These are phyloP conservation scores for Drosophila malerkotliana DNA, from an alignment of 1,140 invertebrate genomes.

Conservation along the genomic window DNA sequence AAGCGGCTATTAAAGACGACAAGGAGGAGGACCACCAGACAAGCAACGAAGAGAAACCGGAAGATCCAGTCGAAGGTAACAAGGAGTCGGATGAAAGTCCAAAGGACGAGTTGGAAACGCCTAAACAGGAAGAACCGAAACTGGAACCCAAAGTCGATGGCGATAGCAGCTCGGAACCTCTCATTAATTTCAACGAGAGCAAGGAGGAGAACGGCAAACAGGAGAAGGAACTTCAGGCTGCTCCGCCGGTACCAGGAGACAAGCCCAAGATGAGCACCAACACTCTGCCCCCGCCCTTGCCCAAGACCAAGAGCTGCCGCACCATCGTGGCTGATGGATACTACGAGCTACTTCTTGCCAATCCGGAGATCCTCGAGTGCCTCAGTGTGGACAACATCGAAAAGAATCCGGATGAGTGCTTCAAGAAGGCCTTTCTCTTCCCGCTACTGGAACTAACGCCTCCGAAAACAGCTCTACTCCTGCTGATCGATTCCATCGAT, in stretches of 20 bases:
- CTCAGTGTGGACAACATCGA: slow-evolving; percentile 87
- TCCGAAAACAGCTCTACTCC: slow-evolving; percentile 92
- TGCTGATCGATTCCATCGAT: slow-evolving; percentile 96
- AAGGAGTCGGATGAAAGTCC: slow-evolving; percentile 37
- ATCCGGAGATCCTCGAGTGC: slow-evolving; percentile 89
- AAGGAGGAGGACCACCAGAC: slow-evolving; percentile 31
- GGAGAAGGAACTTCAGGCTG: slow-evolving; percentile 5
- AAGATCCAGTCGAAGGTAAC: slow-evolving; percentile 45
- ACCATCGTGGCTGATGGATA: slow-evolving; percentile 91
- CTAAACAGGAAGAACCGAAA: slow-evolving; percentile 13
- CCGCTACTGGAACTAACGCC: slow-evolving; percentile 93
- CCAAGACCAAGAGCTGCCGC: slow-evolving; percentile 87
- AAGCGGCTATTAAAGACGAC: slow-evolving; percentile 76
- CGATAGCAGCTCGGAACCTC: slow-evolving; percentile 30
- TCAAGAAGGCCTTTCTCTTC: slow-evolving; percentile 94
- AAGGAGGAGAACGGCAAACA: slow-evolving; percentile 28
- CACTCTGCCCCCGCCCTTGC: slow-evolving; percentile 85
- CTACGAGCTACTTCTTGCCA: slow-evolving; percentile 90
- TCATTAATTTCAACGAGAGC: slow-evolving; percentile 58
- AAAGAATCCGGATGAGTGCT: slow-evolving; percentile 94
- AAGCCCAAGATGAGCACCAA: slow-evolving; percentile 59
- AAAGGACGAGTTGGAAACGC: slow-evolving; percentile 15
- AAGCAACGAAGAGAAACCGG: slow-evolving; percentile 48
- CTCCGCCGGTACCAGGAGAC: slow-evolving; percentile 56
- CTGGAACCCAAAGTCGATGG: background rate